Percentiles rank a stretch among this genome's conserved stretches.
Evolutionary conservation across 2,888 invertebrate species (phyloP).

Genomic region (Drosophila atroscutellata): DNA sequence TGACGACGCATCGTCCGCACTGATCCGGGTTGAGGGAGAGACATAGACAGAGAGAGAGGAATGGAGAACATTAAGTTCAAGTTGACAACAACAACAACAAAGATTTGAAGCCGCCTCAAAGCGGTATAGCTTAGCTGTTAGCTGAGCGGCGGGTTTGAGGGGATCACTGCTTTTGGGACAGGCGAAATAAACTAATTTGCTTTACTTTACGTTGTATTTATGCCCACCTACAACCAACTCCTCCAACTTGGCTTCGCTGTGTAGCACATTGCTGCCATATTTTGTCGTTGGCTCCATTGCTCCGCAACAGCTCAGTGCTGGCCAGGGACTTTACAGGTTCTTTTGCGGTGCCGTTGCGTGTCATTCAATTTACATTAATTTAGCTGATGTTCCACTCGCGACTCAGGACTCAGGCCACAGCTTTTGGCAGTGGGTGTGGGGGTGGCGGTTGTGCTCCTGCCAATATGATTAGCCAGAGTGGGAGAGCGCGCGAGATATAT

Average conservation of each 20-base stretch:
- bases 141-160: background rate
- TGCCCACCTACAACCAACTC: slow-evolving; percentile 1
- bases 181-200: slow-evolving; percentile 62
- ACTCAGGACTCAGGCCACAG: slow-evolving; percentile 11
- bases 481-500: background rate
- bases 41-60: background rate
- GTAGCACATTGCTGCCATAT: slow-evolving; percentile 34
- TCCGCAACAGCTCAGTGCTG: background rate
- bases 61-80: slow-evolving; percentile 18
- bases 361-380: slow-evolving; percentile 65
- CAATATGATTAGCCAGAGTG: slow-evolving; percentile 61
- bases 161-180: slow-evolving; percentile 7
- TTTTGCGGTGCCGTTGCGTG: slow-evolving; percentile 60
- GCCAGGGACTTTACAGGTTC: slow-evolving; percentile 43
- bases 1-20: slow-evolving; percentile 24
- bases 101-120: slow-evolving; percentile 29
- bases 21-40: background rate
- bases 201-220: slow-evolving; percentile 41
- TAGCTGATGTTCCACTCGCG: slow-evolving; percentile 55
- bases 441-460: slow-evolving; percentile 12
- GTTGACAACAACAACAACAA: slow-evolving; percentile 37
- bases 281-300: slow-evolving; percentile 11
- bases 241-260: slow-evolving; percentile 1
- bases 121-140: slow-evolving; percentile 24
- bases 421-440: slow-evolving; percentile 34